Evolutionary conservation across 2,888 invertebrate genomes (phyloP).

Genomic region (Exephanes ischioxanthus): DNA sequence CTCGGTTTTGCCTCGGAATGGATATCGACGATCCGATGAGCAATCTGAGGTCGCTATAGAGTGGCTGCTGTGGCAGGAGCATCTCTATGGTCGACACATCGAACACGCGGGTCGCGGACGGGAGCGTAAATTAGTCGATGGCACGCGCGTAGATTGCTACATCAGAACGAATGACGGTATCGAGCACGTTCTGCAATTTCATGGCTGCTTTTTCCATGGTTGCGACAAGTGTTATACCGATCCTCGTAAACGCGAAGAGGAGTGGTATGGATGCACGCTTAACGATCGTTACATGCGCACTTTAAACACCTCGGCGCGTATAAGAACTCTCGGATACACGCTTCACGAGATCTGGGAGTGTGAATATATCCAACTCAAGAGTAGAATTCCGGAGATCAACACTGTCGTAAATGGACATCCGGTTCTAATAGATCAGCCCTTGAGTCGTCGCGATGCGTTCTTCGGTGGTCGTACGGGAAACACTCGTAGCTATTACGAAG

Average conservation of each 20-base stretch:
- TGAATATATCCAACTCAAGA: no score
- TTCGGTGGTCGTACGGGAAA: neutral
- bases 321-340: constrained; percentile 2
- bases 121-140: neutral
- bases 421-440: neutral
- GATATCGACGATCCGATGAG: constrained; percentile 31
- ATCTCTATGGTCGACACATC: neutral
- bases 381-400: no score
- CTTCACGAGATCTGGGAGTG: no score
- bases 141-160: neutral
- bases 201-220: neutral
- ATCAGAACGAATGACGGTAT: neutral
- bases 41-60: constrained; percentile 10
- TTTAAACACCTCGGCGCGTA: no score
- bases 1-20: constrained; percentile 21
- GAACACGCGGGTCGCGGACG: neutral
- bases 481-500: neutral
- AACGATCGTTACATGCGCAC: no score
- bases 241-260: no score
- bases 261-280: no score
- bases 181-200: neutral
- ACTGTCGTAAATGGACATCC: neutral
- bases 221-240: no score
- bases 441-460: neutral
- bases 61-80: constrained; percentile 17